Evolutionary conservation across 2,888 invertebrate species (phyloP), one percentile per base, ranked within the genome.

Genomic region (Oxycera nigricornis): DNA sequence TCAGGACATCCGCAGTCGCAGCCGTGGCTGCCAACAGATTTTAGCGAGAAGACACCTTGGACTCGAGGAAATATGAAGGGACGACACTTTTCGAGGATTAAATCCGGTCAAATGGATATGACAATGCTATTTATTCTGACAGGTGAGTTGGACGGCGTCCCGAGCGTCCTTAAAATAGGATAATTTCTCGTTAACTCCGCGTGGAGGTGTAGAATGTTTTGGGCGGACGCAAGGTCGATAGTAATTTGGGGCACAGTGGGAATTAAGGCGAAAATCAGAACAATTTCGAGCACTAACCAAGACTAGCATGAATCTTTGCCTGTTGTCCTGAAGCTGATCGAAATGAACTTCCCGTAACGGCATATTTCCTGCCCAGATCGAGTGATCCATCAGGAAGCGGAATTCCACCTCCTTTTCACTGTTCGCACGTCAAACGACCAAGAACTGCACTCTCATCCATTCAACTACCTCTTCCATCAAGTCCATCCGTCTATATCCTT

Each of bases 81-180:
- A 70, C 35, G 70, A 55, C 50, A 52, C 35, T 52, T 7, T 52
- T 70, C 52, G 52, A 70, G 70, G 70, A 70, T 70, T 52, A 70
- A 70, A 70, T 17, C 31, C 11, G 52, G 31, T 22, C 52, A 31
- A 55, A 70, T 55, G 70, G 70, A 70, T 70, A 70, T 52, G 52
- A 55, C 22, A n/a, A 70, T 30, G 35, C 52, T 70, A 24, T 30
- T 70, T 52, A 30, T 70, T 30, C 6, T 70, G 14, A 52, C 52
- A 31, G 70, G 70, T 70, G 35, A 70, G 70, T 31, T 28, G n/a
- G 24, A 57, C 1, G 20, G 2, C 11, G 35, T 11, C 35, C 3
- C 11, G 17, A 46, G 17, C 46, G n/a, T 3, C 14, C 17, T 46
- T 46, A 46, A 14, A 7, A 2, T 46, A 46, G 46, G 46, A 35